Evolutionary conservation across 1,140 invertebrate genomes (phyloP), one percentile per base, ranked within the genome.

Genomic region (Tenebrio molitor): DNA sequence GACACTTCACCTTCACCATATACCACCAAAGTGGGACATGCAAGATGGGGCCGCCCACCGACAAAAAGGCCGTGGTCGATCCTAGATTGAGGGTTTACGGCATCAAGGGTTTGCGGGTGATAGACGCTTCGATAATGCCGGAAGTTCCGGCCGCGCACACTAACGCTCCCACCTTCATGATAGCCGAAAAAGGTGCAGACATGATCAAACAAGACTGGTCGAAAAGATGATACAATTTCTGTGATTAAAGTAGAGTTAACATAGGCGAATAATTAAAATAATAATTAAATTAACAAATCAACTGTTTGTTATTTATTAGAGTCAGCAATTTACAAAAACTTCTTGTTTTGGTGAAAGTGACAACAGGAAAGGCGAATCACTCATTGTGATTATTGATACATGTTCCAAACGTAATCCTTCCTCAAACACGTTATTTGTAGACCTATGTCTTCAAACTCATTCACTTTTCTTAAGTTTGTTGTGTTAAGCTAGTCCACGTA

Each of bases 1-100:
- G 87, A 16, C 85, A 88, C 67, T 88, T 92, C 17, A 91, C 92
- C 0, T 86, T 89, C 16, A 92, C 89, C 0, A 90, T 94, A 44
- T 93, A 91, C 76, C 93, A 96, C 80, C 90, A 91, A 17, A 88
- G 88, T 1, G 93, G 94, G 0, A 95, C 94, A 0, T 92, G 92
- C 79, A 95, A 94, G 83, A 97, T 97, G 95, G 95, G 93, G 0
- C 88, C 89, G 0, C 70, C 77, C 10, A 84, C 77, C 1, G 93
- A 95, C 81, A 84, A 86, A 1, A 84, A 85, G 0, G 89, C 92
- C 2, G 92, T 94, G 0, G 92, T 94, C 0, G 89, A 93, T 83
- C 86, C 90, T 0, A 86, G 88, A 73, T 82, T 94, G 46, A 83
- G 86, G 69, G 91, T 94, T 0, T 87, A 91, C 73, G 92, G 92